phyloP scores from a whole-genome alignment of 2,888 invertebrate genomes.

The Stenichneumon culpator region DNA sequence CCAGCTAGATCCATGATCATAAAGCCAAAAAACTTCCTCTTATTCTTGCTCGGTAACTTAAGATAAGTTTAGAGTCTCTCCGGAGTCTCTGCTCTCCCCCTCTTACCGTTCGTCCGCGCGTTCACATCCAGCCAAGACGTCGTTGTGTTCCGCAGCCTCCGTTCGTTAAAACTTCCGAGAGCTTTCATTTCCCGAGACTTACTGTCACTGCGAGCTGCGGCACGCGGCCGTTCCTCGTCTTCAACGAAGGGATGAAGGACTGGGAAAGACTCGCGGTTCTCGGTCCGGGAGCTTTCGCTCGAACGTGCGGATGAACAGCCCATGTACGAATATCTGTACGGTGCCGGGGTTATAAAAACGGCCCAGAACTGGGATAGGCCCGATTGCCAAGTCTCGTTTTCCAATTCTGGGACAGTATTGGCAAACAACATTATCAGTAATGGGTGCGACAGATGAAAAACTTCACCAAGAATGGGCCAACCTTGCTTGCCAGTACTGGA shows the following conservation, averaged over 20 bases:
- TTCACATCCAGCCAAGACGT: conserved; percentile 43
- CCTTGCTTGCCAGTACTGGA: too few species aligned
- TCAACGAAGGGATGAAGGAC: conserved; percentile 35
- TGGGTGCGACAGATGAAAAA: too few species aligned
- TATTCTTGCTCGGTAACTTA: conserved; percentile 7
- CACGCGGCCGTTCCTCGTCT: not conserved
- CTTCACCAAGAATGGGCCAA: too few species aligned
- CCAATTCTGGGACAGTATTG: too few species aligned
- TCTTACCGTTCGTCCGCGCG: not conserved
- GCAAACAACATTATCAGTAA: too few species aligned
- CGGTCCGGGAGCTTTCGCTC: not conserved
- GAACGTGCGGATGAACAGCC: conserved; percentile 13
- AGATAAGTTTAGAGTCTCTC: conserved; percentile 31
- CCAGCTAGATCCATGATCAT: conserved; percentile 28
- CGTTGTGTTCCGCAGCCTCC: conserved; percentile 18
- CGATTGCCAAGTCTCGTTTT: too few species aligned
- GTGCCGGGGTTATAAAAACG: too few species aligned
- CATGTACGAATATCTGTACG: too few species aligned
- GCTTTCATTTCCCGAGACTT: conserved; percentile 37
- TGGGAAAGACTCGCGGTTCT: conserved; percentile 30
- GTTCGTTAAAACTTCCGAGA: conserved; percentile 57
- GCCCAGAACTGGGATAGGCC: too few species aligned
- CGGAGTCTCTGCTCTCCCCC: conserved; percentile 14
- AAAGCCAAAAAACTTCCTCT: conserved; percentile 41
- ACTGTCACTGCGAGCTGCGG: conserved; percentile 23